phyloP scores from a whole-genome alignment of 2,113 vertebrate species.

The Sinocyclocheilus grahami region DNA sequence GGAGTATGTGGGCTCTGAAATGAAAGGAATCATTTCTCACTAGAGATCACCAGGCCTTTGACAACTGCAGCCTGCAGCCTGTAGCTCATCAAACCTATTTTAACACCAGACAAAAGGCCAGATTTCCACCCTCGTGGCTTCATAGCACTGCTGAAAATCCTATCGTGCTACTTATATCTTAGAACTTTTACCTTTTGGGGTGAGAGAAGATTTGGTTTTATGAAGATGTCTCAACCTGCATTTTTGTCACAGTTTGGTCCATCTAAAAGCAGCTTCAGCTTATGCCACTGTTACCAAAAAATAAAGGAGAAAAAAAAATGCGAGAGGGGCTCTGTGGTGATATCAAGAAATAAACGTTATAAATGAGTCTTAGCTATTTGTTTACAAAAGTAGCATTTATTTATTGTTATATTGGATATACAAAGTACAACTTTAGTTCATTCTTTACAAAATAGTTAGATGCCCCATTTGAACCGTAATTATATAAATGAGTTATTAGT shows the following conservation, averaged over 20 bases:
- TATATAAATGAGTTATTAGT: too few relatives aligned
- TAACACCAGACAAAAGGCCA: constrained; percentile 76
- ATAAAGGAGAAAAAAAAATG: too few relatives aligned
- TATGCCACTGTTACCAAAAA: not conserved
- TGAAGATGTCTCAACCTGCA: not conserved
- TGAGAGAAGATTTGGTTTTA: constrained; percentile 46
- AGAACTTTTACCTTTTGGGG: constrained; percentile 57
- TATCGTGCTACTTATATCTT: constrained; percentile 67
- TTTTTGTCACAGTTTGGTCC: not conserved
- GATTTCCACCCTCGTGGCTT: constrained; percentile 70
- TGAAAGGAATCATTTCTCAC: constrained; percentile 80
- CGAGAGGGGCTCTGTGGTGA: not conserved
- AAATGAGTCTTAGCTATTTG: too few relatives aligned
- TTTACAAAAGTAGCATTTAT: too few relatives aligned
- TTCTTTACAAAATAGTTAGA: too few relatives aligned
- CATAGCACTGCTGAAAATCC: constrained; percentile 71
- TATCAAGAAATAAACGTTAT: not conserved
- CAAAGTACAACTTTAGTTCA: too few relatives aligned
- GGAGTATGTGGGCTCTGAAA: constrained; percentile 63
- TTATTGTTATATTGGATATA: too few relatives aligned
- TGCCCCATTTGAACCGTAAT: too few relatives aligned
- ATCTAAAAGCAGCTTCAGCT: not conserved
- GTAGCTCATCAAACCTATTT: constrained; percentile 74
- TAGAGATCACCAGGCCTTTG: constrained; percentile 77
- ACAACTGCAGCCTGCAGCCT: constrained; percentile 71